Evolutionary conservation across 2,113 vertebrate genomes (phyloP).

Genomic region (Caracal caracal): DNA sequence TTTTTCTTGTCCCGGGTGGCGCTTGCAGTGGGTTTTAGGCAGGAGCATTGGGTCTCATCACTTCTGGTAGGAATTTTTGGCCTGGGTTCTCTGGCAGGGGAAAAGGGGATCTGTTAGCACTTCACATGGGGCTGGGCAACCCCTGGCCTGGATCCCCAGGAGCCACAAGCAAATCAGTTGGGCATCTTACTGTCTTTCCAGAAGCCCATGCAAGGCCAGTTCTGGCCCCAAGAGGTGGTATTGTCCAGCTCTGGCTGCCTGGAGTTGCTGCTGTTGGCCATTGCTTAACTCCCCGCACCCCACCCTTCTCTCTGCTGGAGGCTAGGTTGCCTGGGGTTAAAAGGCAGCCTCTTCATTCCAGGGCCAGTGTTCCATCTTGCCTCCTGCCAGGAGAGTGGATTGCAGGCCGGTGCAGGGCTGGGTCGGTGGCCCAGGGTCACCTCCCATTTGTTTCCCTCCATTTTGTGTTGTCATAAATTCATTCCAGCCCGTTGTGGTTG

Average conservation of each 20-base stretch:
- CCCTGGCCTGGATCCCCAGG: background rate
- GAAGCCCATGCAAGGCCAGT: background rate
- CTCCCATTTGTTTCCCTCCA: slow-evolving; percentile 93
- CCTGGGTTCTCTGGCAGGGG: slow-evolving; percentile 66
- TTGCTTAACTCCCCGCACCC: background rate
- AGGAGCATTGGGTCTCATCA: slow-evolving; percentile 82
- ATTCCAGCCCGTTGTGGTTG: slow-evolving; percentile 92
- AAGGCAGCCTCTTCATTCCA: slow-evolving; percentile 90
- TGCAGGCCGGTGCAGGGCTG: slow-evolving; percentile 87
- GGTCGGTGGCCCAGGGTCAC: slow-evolving; percentile 91
- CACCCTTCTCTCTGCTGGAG: slow-evolving; percentile 67
- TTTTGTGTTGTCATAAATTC: slow-evolving; percentile 96
- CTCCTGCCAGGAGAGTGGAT: slow-evolving; percentile 90
- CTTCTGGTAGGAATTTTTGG: slow-evolving; percentile 84
- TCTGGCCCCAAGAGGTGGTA: background rate
- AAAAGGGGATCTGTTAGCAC: background rate
- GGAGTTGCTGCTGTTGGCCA: slow-evolving; percentile 47
- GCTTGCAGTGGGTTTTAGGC: slow-evolving; percentile 85
- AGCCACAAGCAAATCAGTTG: background rate
- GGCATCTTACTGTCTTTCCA: rapidly evolving
- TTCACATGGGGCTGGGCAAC: background rate
- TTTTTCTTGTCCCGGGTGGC: slow-evolving; percentile 89
- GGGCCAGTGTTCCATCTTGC: slow-evolving; percentile 90
- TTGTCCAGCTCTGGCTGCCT: background rate
- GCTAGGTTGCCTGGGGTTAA: slow-evolving; percentile 83